Evolutionary conservation across 2,113 vertebrate genomes (phyloP), one percentile per base, ranked within the genome.

Genomic region (Chaenocephalus aceratus): DNA sequence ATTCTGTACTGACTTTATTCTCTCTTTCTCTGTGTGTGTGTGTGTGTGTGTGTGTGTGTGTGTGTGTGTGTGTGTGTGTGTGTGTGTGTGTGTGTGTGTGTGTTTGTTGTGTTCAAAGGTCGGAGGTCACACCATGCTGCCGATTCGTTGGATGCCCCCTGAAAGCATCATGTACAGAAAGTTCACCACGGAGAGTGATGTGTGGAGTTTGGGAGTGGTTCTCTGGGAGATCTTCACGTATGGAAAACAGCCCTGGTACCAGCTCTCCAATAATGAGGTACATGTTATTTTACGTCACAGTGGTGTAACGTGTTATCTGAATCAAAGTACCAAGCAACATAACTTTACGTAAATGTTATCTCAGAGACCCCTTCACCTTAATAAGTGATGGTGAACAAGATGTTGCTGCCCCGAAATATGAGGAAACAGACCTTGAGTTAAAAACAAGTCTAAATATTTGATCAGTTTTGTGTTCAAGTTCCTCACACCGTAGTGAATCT

Each of bases 111-210:
- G 21, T 81, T 77, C 48, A 70, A 61, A 99, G 98, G 98, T 99
- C 12, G 98, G 98, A 10, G 98, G 98, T 68, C 98, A 99, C 90
- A 99, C 98, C 23, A 99, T 99, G 98, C 89, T 99, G 81, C 98
- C 98, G 21, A 99, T 99, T 75, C 97, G 98, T 60, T 99, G 98
- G 98, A 99, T 99, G 98, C 98, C 98, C 67, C 98, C 98, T 16
- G 98, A 99, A 89, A 99, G 98, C 92, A 99, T 99, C 91, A 99
- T 99, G 98, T 99, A 99, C 88, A 96, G 98, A 91, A 99, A 98
- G 90, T 99, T 99, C 94, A 99, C 98, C 86, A 99, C 98, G 0
- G 98, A 99, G 92, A 99, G 98, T 0, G 98, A 99, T 6, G 98
- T 99, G 49, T 99, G 98, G 98, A 99, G 98, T 91, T 94, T 99